Percentiles rank a stretch among this genome's conserved stretches.
phyloP scores from a whole-genome alignment of 2,888 invertebrate species.

The Arctia plantaginis region DNA sequence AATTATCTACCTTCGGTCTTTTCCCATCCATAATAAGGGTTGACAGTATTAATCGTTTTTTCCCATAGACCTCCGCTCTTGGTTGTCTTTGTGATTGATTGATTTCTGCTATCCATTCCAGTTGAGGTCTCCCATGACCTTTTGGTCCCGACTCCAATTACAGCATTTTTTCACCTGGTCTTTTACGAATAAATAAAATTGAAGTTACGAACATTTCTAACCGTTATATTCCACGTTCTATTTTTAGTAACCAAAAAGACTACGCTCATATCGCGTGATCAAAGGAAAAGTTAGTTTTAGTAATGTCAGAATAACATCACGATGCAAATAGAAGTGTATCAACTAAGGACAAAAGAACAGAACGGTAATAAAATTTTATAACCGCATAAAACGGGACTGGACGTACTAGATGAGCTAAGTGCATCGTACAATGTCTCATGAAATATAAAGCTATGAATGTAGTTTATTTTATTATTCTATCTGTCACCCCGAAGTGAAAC shows the following conservation, averaged over 20 bases:
- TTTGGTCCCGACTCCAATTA: neutral
- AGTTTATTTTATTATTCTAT: neutral
- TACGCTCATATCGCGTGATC: neutral
- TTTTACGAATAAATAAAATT: neutral
- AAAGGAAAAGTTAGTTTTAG: neutral
- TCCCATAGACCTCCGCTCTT: neutral
- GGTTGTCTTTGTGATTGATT: constrained; percentile 2
- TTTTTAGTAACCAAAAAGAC: neutral
- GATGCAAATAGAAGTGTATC: neutral
- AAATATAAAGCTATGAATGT: neutral
- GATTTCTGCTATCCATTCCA: neutral
- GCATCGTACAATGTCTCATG: constrained; percentile 2
- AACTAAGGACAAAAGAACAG: neutral
- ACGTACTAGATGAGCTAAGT: neutral
- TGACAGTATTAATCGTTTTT: neutral
- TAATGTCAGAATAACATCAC: neutral
- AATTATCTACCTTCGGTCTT: neutral
- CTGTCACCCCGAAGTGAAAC: neutral
- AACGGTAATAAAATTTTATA: neutral
- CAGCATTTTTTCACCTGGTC: neutral
- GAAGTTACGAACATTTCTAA: neutral
- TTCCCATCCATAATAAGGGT: neutral
- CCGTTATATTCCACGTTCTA: neutral
- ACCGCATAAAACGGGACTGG: neutral
- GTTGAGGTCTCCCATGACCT: neutral